These are phyloP conservation scores for Egretta garzetta DNA, from an alignment of 2,113 vertebrate species.

Conservation along the genomic window DNA sequence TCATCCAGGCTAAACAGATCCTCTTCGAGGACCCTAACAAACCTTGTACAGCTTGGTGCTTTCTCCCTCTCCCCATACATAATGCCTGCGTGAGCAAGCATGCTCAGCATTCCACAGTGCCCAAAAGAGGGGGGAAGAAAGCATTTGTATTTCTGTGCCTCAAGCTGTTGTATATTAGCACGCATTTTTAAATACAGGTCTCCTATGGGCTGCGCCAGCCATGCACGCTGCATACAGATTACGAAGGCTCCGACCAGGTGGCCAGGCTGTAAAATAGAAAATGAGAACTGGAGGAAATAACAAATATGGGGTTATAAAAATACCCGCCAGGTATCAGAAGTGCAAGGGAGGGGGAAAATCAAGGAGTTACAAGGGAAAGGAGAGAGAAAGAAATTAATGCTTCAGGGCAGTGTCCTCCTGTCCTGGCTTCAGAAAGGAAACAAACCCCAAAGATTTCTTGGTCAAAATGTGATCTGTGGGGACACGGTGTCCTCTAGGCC, in stretches of 20 bases:
- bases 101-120: background rate
- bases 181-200: background rate
- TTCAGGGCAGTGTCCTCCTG: background rate
- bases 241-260: background rate
- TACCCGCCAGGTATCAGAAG: background rate
- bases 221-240: background rate
- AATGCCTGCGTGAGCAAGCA: accelerated
- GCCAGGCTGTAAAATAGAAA: background rate
- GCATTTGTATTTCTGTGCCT: background rate
- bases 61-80: background rate
- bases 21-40: background rate
- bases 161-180: background rate
- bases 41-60: background rate
- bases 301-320: background rate
- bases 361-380: background rate
- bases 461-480: background rate
- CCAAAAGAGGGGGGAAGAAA: background rate
- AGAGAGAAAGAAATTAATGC: background rate
- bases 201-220: background rate
- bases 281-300: background rate
- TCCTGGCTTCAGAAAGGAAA: background rate
- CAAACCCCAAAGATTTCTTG: background rate
- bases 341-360: background rate
- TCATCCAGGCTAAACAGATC: background rate
- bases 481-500: background rate